A percentile compares a stretch with the other conserved stretches of the same genome.
Evolutionary conservation across 1,140 invertebrate species (phyloP).

Genomic region (Drosophila oshimai): DNA sequence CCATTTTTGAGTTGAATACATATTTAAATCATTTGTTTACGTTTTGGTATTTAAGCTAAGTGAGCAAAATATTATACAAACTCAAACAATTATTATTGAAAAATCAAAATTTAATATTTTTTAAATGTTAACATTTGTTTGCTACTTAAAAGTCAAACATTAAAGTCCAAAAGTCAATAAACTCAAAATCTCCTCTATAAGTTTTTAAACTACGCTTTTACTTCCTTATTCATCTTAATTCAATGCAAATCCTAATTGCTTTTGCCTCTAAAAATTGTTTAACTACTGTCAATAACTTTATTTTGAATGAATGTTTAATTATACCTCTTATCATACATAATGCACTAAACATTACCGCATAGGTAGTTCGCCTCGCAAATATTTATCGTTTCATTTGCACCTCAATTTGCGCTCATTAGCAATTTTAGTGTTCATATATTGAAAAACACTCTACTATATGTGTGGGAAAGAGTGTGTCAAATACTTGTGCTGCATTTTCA

Average conservation of each 20-base stretch:
- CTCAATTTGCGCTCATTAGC: constrained; percentile 31
- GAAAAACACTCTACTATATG: constrained; percentile 26
- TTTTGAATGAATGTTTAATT: constrained; percentile 2
- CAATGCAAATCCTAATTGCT: too few species aligned
- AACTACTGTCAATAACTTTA: neutral
- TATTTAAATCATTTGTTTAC: constrained; percentile 23
- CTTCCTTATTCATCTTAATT: neutral
- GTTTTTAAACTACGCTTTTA: too few species aligned
- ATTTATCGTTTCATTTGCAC: constrained; percentile 33
- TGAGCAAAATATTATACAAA: neutral
- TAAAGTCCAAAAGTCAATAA: too few species aligned
- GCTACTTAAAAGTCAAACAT: too few species aligned
- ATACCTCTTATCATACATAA: neutral
- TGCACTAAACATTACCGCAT: neutral
- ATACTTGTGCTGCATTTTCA: neutral
- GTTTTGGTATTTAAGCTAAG: neutral
- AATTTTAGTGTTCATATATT: constrained; percentile 15
- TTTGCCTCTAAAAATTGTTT: too few species aligned
- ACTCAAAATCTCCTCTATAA: too few species aligned
- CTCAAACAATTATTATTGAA: neutral
- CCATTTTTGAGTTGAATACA: constrained; percentile 11
- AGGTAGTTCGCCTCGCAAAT: neutral
- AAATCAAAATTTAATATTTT: too few species aligned
- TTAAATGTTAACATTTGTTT: too few species aligned
- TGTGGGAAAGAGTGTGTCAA: constrained; percentile 11